Percentiles rank a stretch among this genome's conserved stretches.
These are phyloP conservation scores for Smittia aterrima DNA, from an alignment of 2,888 invertebrate genomes.

Conservation along the genomic window DNA sequence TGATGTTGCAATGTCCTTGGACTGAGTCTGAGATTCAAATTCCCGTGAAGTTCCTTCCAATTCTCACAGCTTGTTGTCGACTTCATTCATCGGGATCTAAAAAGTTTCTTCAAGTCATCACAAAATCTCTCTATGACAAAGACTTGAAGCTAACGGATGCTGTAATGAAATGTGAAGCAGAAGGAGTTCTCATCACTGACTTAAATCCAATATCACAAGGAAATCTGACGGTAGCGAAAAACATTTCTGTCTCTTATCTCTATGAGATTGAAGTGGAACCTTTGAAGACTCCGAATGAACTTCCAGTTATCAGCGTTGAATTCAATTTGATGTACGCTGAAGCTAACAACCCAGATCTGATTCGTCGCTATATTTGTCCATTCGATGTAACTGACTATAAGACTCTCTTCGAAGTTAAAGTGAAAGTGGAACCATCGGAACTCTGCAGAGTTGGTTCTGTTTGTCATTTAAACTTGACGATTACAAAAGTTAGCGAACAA, in stretches of 20 bases:
- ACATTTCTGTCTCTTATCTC: slow-evolving; percentile 75
- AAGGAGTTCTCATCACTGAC: slow-evolving; percentile 62
- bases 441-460: slow-evolving; percentile 86
- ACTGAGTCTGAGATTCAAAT: slow-evolving; percentile 69
- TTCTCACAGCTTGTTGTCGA: slow-evolving; percentile 75
- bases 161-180: slow-evolving; percentile 58
- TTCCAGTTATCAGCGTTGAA: slow-evolving; percentile 62
- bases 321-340: slow-evolving; percentile 63
- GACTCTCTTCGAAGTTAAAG: slow-evolving; percentile 76
- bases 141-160: slow-evolving; percentile 57
- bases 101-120: slow-evolving; percentile 79
- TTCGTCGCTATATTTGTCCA: slow-evolving; percentile 62
- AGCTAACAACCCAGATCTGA: slow-evolving; percentile 47
- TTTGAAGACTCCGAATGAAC: slow-evolving; percentile 58
- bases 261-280: slow-evolving; percentile 75
- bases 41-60: slow-evolving; percentile 76
- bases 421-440: slow-evolving; percentile 71
- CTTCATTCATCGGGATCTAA: slow-evolving; percentile 80
- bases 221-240: slow-evolving; percentile 66
- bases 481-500: slow-evolving; percentile 59
- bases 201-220: slow-evolving; percentile 64
- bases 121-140: slow-evolving; percentile 61
- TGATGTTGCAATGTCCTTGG: slow-evolving; percentile 80
- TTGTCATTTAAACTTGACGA: slow-evolving; percentile 75
- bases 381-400: slow-evolving; percentile 81